Evolutionary conservation across 1,140 invertebrate genomes (phyloP).

Genomic region (Dinoponera quadriceps): DNA sequence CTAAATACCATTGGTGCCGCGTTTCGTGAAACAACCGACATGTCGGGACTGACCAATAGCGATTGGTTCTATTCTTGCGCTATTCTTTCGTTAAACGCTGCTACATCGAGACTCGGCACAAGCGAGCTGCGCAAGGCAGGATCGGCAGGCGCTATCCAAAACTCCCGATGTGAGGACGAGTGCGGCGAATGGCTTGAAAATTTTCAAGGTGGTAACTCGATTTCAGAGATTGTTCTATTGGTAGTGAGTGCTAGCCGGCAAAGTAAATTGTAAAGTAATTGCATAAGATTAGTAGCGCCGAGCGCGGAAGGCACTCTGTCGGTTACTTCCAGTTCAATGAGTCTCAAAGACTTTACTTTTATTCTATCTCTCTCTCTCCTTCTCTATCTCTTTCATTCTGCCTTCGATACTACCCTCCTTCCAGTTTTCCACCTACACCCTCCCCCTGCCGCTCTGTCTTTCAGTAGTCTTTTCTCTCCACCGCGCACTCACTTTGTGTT

Average conservation of each 20-base stretch:
- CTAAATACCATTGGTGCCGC: not conserved
- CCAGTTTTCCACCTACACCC: constrained; percentile 42
- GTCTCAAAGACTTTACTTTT: constrained; percentile 85
- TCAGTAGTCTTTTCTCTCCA: constrained; percentile 37
- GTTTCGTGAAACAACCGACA: not conserved
- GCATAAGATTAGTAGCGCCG: constrained; percentile 85
- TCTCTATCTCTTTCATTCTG: constrained; percentile 60
- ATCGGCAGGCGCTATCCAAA: constrained; percentile 65
- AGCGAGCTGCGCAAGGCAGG: constrained; percentile 52
- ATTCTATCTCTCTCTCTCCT: constrained; percentile 74
- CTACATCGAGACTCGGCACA: constrained; percentile 52
- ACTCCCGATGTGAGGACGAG: constrained; percentile 44
- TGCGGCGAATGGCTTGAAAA: constrained; percentile 59
- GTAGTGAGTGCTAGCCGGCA: constrained; percentile 82
- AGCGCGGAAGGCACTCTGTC: constrained; percentile 83
- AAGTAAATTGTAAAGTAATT: constrained; percentile 86
- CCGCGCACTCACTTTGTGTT: constrained; percentile 76
- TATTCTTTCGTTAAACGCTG: constrained; percentile 8
- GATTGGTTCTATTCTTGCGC: no score
- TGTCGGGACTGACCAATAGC: not conserved
- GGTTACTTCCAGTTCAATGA: constrained; percentile 85
- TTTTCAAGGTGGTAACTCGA: constrained; percentile 80
- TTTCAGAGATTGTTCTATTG: constrained; percentile 82
- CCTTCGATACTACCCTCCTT: constrained; percentile 61
- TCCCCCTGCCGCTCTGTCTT: constrained; percentile 38